These are phyloP conservation scores for Drosophila nigricruria DNA, from an alignment of 2,888 invertebrate species.

Conservation along the genomic window DNA sequence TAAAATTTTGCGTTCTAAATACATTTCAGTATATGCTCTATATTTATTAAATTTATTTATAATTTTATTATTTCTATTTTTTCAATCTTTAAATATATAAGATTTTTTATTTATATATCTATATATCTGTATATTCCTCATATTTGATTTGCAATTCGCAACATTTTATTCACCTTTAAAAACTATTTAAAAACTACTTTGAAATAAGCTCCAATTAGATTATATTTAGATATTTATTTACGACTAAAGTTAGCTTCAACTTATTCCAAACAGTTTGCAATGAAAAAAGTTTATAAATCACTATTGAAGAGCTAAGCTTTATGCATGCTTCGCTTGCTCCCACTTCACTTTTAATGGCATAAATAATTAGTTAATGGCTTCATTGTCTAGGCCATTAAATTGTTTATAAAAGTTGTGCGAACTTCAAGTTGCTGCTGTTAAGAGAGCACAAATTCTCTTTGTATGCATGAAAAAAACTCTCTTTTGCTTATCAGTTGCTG, in stretches of 20 bases:
- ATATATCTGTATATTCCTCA: background rate
- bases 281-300: background rate
- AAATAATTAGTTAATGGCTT: slow-evolving; percentile 40
- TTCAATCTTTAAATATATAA: too few species aligned
- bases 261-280: background rate
- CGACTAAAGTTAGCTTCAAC: background rate
- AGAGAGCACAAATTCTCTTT: slow-evolving; percentile 28
- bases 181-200: too few species aligned
- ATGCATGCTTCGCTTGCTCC: background rate
- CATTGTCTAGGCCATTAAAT: slow-evolving; percentile 37
- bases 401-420: slow-evolving; percentile 28
- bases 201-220: background rate
- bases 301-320: background rate
- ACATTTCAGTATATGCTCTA: too few species aligned
- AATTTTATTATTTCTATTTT: background rate
- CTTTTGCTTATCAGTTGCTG: slow-evolving; percentile 51
- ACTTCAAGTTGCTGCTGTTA: background rate
- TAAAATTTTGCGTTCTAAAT: background rate
- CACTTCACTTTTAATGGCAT: slow-evolving; percentile 5
- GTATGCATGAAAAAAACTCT: slow-evolving; percentile 40
- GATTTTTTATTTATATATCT: background rate
- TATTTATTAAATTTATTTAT: background rate
- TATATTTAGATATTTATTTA: background rate
- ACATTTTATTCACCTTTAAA: background rate
- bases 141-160: too few species aligned